phyloP scores from a whole-genome alignment of 64 coral and sea anemone species.

The Stichodactyla helianthus region DNA sequence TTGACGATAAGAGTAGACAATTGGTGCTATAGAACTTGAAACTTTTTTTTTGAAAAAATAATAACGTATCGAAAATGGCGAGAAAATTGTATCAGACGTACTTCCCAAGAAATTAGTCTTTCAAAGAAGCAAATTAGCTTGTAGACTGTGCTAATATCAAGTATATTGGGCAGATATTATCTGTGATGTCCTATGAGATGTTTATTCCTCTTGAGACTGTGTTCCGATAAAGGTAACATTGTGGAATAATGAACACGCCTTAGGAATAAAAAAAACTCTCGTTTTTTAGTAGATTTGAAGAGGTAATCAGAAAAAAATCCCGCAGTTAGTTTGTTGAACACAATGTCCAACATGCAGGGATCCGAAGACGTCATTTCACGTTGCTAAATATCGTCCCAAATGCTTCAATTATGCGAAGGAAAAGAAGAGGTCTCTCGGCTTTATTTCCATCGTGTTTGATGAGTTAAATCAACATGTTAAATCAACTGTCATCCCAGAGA shows the following conservation, averaged over 20 bases:
- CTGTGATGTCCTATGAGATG: neutral
- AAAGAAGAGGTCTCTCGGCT: neutral
- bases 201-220: neutral
- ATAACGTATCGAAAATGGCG: neutral
- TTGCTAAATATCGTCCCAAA: neutral
- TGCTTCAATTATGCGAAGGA: neutral
- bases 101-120: neutral
- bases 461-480: slow-evolving; percentile 17
- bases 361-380: neutral
- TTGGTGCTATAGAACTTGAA: neutral
- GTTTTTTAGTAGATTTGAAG: neutral
- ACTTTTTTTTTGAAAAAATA: neutral
- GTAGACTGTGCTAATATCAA: neutral
- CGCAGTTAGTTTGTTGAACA: neutral
- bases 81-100: neutral
- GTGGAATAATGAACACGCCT: neutral
- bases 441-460: slow-evolving; percentile 5
- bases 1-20: too few relatives aligned
- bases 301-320: neutral
- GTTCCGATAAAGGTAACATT: neutral
- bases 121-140: neutral
- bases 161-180: slow-evolving; percentile 1
- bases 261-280: neutral
- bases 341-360: neutral
- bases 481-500: slow-evolving; percentile 1